A percentile compares a stretch with the other conserved stretches of the same genome.
Evolutionary conservation across 2,797 vertebrate species (phyloP).

Genomic region (Percopsis omiscomaycus): DNA sequence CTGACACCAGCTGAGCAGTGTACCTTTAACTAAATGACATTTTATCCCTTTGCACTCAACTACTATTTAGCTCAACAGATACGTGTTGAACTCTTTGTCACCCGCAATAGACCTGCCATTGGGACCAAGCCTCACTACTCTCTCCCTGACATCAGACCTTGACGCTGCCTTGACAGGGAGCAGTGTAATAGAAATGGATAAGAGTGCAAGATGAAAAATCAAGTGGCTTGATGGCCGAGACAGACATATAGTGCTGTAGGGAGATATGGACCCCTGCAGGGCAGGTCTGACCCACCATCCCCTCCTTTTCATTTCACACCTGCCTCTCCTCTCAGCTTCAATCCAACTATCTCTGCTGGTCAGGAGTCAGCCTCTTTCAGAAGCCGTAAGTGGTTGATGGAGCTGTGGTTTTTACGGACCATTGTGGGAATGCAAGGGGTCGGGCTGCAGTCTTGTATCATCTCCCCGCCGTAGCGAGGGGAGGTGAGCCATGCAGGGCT

Average conservation of each 20-base stretch:
- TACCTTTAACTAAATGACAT: too few species aligned
- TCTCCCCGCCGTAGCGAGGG: constrained; percentile 57
- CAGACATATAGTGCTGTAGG: constrained; percentile 35
- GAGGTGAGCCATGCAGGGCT: constrained; percentile 38
- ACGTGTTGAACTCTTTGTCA: too few species aligned
- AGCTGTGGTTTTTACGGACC: constrained; percentile 63
- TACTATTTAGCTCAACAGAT: too few species aligned
- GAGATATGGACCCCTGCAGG: constrained; percentile 39
- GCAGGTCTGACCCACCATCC: constrained; percentile 25
- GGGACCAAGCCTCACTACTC: constrained; percentile 22
- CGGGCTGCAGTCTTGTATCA: constrained; percentile 59
- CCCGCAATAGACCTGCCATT: too few species aligned
- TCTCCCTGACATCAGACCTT: constrained; percentile 39
- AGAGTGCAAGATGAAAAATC: constrained; percentile 43
- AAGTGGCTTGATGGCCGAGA: constrained; percentile 47
- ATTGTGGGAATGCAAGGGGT: constrained; percentile 60
- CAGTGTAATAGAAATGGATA: constrained; percentile 54
- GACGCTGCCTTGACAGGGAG: constrained; percentile 24
- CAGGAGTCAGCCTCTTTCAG: constrained; percentile 65
- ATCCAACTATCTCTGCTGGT: constrained; percentile 67
- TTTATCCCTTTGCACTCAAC: too few species aligned
- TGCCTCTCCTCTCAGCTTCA: constrained; percentile 44
- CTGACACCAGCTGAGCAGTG: too few species aligned
- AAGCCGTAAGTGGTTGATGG: constrained; percentile 72
- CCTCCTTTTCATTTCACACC: constrained; percentile 25